Evolutionary conservation across 2,797 vertebrate genomes (phyloP).

Genomic region (Hippopotamyrus pictus): DNA sequence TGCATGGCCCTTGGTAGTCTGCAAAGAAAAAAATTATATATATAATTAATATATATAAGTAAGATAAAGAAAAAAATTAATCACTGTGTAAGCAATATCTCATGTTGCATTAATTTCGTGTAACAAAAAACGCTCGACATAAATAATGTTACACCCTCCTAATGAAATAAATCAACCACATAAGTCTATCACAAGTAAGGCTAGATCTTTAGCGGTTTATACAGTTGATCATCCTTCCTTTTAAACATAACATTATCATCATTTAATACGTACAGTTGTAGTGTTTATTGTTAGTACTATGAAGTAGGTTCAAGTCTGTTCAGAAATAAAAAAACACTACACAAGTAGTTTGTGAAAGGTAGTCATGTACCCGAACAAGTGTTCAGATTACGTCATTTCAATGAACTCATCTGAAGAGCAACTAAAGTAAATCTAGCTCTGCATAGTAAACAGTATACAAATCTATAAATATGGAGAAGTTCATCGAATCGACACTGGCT

Average conservation of each 20-base stretch:
- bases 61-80: constrained; percentile 2
- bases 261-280: not conserved
- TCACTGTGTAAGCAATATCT: not conserved
- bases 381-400: constrained; percentile 4
- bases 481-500: not conserved
- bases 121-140: not conserved
- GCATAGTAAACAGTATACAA: not conserved
- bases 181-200: not conserved
- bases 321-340: not conserved
- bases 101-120: not conserved
- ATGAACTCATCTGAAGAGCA: not conserved
- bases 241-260: not conserved
- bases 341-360: not conserved
- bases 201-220: not conserved
- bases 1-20: constrained; percentile 30
- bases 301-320: not conserved
- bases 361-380: not conserved
- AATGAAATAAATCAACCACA: not conserved
- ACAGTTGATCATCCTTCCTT: not conserved
- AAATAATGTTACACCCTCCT: not conserved
- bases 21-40: constrained; percentile 16
- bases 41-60: not conserved
- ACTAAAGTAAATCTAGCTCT: not conserved
- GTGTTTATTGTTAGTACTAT: not conserved
- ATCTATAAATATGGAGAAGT: not conserved